Conservation (phyloP, 2,888 invertebrate species). For the Synergus gifuensis region DNA sequence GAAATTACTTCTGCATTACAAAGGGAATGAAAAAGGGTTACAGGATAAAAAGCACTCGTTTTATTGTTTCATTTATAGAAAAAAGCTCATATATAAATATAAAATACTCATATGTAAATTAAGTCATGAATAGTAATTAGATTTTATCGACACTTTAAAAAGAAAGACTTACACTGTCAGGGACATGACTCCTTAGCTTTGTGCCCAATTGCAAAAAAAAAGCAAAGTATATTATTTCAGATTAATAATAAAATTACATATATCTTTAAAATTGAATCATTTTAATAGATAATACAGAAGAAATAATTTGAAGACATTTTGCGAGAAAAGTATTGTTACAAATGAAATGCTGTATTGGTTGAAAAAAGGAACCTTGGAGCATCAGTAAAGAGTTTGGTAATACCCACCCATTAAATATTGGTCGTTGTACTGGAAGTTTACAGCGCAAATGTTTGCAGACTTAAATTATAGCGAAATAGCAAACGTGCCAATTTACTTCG, state of each 20-base stretch:
- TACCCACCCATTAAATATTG: constrained; percentile 38
- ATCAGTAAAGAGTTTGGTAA: constrained; percentile 28
- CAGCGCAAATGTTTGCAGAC: constrained; percentile 15
- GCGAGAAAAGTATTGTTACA: not conserved
- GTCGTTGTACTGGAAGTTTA: constrained; percentile 25
- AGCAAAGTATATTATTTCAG: not conserved
- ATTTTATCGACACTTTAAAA: not conserved
- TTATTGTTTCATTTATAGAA: not conserved
- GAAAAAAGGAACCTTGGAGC: constrained; percentile 10
- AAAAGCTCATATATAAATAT: no score
- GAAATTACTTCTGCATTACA: not conserved
- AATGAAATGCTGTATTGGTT: constrained; percentile 6
- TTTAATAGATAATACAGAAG: not conserved
- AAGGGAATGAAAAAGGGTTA: not conserved
- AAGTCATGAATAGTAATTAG: no score
- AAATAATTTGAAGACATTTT: not conserved
- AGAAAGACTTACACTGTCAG: not conserved
- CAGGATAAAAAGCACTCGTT: not conserved
- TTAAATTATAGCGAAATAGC: constrained; percentile 33
- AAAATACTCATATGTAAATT: not conserved
- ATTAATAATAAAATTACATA: not conserved
- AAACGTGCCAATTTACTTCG: not conserved
- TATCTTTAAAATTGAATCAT: not conserved
- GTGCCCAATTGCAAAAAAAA: not conserved
- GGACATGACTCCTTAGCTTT: not conserved